Conservation (phyloP, 2,797 vertebrate genomes). For the Xiphorhynchus erythropygius region DNA sequence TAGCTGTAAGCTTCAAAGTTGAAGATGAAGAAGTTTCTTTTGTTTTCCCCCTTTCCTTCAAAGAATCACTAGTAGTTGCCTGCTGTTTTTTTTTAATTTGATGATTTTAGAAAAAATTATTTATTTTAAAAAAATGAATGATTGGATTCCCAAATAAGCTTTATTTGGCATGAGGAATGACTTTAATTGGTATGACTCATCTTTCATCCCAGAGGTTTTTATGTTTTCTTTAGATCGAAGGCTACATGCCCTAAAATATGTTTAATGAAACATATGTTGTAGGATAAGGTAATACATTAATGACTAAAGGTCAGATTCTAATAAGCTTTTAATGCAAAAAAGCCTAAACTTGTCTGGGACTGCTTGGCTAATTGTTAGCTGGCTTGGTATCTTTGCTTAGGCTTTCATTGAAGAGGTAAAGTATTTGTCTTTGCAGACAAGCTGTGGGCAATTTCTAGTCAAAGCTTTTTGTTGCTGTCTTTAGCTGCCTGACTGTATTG, state of each 20-base stretch:
- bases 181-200: background rate
- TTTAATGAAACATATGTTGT: background rate
- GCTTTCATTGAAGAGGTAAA: background rate
- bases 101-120: too few relatives aligned
- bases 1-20: background rate
- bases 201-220: background rate
- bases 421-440: background rate
- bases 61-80: background rate
- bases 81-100: too few relatives aligned
- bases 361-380: background rate
- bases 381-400: background rate
- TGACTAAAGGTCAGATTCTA: background rate
- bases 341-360: background rate
- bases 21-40: background rate
- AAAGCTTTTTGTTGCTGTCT: background rate
- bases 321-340: background rate
- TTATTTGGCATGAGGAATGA: background rate
- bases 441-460: background rate
- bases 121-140: background rate
- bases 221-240: background rate
- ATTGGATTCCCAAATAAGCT: background rate
- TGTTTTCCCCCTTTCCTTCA: background rate
- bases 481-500: background rate
- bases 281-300: background rate
- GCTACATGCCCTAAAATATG: background rate